Percentiles rank a stretch among this genome's conserved stretches.
These are phyloP conservation scores for Vidua macroura DNA, from an alignment of 2,113 vertebrate genomes.

Conservation along the genomic window DNA sequence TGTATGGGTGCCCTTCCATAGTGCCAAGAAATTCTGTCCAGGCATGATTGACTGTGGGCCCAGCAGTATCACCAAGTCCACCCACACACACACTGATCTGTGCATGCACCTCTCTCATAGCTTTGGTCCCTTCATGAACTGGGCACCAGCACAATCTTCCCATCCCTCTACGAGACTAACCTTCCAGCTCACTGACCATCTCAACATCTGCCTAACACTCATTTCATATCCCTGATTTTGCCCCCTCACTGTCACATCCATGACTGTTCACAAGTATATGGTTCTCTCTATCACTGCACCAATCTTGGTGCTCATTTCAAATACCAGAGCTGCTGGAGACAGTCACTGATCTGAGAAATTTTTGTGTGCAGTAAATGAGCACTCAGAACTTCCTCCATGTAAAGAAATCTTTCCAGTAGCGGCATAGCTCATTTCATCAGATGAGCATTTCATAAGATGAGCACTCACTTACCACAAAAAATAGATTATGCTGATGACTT, in stretches of 20 bases:
- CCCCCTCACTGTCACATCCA: not conserved
- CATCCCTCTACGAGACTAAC: not conserved
- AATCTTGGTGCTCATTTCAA: not conserved
- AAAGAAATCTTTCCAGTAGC: not conserved
- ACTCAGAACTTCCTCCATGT: not conserved
- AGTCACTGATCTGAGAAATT: not conserved
- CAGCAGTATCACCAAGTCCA: not conserved
- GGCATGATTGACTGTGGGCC: rapidly evolving
- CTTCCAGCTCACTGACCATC: not conserved
- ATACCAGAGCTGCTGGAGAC: not conserved
- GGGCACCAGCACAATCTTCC: not conserved
- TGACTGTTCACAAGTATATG: not conserved
- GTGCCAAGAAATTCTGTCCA: not conserved
- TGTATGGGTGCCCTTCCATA: not conserved
- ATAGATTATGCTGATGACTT: not conserved
- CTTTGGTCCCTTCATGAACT: not conserved
- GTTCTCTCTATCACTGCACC: not conserved
- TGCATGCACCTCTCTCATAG: not conserved
- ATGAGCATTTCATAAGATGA: not conserved
- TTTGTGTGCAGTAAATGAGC: not conserved
- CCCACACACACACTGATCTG: not conserved
- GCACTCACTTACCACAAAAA: not conserved
- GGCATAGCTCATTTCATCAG: not conserved
- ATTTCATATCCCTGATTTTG: not conserved
- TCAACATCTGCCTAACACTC: not conserved